Conservation (phyloP, 2,113 vertebrate species). For the Vireo altiloquus region DNA sequence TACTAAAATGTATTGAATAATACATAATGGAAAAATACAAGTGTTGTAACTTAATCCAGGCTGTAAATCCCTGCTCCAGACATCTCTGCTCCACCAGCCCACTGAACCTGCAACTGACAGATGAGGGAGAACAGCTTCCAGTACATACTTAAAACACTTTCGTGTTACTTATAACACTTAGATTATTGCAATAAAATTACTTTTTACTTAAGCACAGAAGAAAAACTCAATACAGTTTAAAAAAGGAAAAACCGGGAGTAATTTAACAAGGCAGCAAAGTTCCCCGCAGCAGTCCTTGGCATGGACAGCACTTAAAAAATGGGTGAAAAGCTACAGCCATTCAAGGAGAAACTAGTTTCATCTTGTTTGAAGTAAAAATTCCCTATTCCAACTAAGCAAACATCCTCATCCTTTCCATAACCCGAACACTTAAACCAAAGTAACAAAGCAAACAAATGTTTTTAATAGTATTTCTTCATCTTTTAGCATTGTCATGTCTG, state of each 20-base stretch:
- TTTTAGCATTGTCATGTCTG: background rate
- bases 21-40: background rate
- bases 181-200: background rate
- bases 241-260: background rate
- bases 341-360: background rate
- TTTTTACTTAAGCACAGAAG: background rate
- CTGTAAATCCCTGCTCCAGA: background rate
- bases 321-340: background rate
- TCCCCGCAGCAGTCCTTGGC: background rate
- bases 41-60: background rate
- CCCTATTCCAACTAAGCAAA: background rate
- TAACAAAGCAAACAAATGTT: background rate
- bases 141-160: background rate
- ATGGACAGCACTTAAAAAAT: background rate
- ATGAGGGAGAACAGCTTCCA: background rate
- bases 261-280: background rate
- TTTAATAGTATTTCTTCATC: background rate
- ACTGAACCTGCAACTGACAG: rapidly evolving
- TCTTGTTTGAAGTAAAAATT: constrained; percentile 14
- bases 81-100: background rate
- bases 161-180: rapidly evolving
- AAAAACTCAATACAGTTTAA: background rate
- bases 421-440: background rate
- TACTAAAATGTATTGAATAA: background rate
- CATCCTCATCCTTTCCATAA: background rate